These are phyloP conservation scores for Limonius californicus DNA, from an alignment of 1,140 invertebrate species.

Conservation along the genomic window DNA sequence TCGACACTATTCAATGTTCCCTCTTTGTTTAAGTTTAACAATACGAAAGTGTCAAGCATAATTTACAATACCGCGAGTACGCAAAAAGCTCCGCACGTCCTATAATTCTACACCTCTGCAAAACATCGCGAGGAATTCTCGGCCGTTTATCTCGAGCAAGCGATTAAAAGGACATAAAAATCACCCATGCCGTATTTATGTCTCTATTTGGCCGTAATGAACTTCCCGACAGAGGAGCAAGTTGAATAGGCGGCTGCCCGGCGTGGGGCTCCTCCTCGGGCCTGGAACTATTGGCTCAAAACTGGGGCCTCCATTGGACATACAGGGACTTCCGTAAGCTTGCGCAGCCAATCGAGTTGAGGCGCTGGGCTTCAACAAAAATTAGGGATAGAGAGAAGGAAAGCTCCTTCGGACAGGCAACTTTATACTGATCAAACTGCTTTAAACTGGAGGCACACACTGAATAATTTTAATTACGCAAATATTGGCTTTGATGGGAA, in stretches of 20 bases:
- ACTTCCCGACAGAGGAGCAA: not conserved
- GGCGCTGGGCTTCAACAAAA: too few relatives aligned
- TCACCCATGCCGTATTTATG: constrained; percentile 22
- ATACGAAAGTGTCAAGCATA: too few relatives aligned
- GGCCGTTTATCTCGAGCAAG: too few relatives aligned
- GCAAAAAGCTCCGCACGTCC: too few relatives aligned
- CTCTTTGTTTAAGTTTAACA: too few relatives aligned
- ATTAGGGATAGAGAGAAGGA: too few relatives aligned
- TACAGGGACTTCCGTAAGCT: constrained; percentile 18
- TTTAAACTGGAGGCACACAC: constrained; percentile 1
- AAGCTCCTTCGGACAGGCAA: not conserved
- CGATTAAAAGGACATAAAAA: constrained; percentile 14
- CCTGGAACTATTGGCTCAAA: constrained; percentile 24
- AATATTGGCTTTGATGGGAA: too few relatives aligned
- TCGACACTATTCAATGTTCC: too few relatives aligned
- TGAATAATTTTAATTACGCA: too few relatives aligned
- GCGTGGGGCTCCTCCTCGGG: constrained; percentile 21
- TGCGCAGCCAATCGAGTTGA: constrained; percentile 9
- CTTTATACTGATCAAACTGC: constrained; percentile 12
- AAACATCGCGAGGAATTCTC: too few relatives aligned
- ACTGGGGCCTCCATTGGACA: constrained; percentile 27
- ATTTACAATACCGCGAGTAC: too few relatives aligned
- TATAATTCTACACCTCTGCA: too few relatives aligned
- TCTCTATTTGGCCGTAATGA: constrained; percentile 30
- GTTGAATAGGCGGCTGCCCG: constrained; percentile 11